Percentiles rank a stretch among this genome's conserved stretches.
Evolutionary conservation across 2,797 vertebrate species (phyloP).

Genomic region (Micrastur ruficollis): DNA sequence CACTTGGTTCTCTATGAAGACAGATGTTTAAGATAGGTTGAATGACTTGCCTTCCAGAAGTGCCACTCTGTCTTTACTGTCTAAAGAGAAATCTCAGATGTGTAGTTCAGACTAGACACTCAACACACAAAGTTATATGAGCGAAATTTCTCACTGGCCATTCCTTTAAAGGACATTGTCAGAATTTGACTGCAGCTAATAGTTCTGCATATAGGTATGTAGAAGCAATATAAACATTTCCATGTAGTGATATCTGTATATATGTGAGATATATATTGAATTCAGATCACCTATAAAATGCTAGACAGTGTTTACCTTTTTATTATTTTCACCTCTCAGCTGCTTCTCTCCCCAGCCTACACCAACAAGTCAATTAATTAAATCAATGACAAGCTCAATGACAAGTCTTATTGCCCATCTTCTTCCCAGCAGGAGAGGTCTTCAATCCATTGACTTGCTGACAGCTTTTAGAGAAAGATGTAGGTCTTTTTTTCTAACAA

Average conservation of each 20-base stretch:
- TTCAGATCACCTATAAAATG: neutral
- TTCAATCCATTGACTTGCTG: neutral
- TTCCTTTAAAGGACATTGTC: neutral
- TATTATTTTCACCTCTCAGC: neutral
- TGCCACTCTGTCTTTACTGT: neutral
- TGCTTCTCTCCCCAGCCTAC: neutral
- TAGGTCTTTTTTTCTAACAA: neutral
- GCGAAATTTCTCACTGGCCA: neutral
- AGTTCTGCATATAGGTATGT: neutral
- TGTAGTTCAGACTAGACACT: neutral
- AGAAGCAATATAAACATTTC: neutral
- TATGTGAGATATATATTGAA: neutral
- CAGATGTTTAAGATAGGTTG: neutral
- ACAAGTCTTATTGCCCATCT: neutral
- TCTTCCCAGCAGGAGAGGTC: neutral
- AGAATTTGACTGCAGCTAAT: neutral
- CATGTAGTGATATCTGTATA: neutral
- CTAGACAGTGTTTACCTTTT: neutral
- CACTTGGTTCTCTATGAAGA: neutral
- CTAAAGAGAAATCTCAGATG: neutral
- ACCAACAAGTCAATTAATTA: neutral
- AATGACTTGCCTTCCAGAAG: neutral
- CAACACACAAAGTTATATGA: neutral
- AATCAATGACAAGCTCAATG: neutral
- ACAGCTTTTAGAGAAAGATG: neutral